Percentiles rank a stretch among this genome's conserved stretches.
phyloP scores from a whole-genome alignment of 2,888 invertebrate species.

The Torymus aiolomorphi region DNA sequence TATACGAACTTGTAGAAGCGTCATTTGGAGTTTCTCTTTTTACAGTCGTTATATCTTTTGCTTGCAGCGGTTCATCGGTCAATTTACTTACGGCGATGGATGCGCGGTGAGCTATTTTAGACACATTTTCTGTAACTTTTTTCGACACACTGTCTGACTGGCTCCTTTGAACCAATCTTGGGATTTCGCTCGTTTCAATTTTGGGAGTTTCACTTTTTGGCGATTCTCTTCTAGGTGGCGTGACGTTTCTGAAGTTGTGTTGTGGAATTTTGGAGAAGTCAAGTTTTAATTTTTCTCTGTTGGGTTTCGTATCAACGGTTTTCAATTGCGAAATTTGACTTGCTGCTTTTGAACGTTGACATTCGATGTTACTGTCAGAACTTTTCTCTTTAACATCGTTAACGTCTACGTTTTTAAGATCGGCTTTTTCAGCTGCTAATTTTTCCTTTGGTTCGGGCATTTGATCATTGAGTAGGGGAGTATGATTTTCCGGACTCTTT shows the following conservation, averaged over 20 bases:
- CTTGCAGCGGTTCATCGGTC: conserved; percentile 63
- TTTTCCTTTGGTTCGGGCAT: neutral
- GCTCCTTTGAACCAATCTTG: conserved; percentile 18
- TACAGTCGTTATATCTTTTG: conserved; percentile 63
- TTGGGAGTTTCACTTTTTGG: conserved; percentile 53
- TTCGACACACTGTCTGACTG: conserved; percentile 43
- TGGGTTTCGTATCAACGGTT: conserved; percentile 57
- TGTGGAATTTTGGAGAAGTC: conserved; percentile 73
- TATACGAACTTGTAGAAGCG: conserved; percentile 13
- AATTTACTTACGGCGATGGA: conserved; percentile 64
- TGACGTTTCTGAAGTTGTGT: conserved; percentile 67
- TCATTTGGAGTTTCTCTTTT: conserved; percentile 55
- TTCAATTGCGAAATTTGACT: neutral
- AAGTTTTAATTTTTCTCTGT: conserved; percentile 67
- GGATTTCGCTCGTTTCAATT: conserved; percentile 48
- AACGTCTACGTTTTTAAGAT: neutral
- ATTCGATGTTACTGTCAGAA: neutral
- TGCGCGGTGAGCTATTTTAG: conserved; percentile 66
- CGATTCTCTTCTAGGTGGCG: conserved; percentile 61
- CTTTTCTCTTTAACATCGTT: neutral
- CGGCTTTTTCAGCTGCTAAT: neutral
- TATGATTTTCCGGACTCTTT: conserved; percentile 22
- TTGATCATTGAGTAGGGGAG: neutral
- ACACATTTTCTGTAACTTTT: conserved; percentile 60
- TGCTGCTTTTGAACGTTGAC: neutral